These are phyloP conservation scores for Gymnobelideus leadbeateri DNA, from an alignment of 2,113 vertebrate genomes.

Conservation along the genomic window DNA sequence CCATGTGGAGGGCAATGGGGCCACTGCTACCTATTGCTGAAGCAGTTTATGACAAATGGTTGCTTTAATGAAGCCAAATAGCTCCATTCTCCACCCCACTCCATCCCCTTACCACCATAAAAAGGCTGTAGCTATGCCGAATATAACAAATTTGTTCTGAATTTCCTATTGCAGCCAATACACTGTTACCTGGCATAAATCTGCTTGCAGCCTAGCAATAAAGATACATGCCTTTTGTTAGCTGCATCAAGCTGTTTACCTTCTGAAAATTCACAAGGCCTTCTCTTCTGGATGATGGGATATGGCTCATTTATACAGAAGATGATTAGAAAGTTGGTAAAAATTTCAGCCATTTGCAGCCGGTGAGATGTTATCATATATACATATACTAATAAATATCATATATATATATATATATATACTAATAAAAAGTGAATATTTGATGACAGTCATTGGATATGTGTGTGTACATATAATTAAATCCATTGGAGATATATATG, in stretches of 20 bases:
- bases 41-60: conserved; percentile 30
- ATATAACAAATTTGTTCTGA: conserved; percentile 31
- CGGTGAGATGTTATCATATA: conserved; percentile 35
- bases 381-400: no score
- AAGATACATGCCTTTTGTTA: conserved; percentile 66
- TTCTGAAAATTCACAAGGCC: conserved; percentile 42
- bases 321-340: conserved; percentile 56
- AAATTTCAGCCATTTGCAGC: conserved; percentile 38
- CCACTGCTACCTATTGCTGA: conserved; percentile 31
- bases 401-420: no score
- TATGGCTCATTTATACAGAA: conserved; percentile 55
- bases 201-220: conserved; percentile 42
- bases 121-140: conserved; percentile 47
- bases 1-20: conserved; percentile 46
- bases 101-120: background rate
- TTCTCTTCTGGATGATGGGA: conserved; percentile 39
- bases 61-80: conserved; percentile 31
- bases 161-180: conserved; percentile 38
- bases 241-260: conserved; percentile 54
- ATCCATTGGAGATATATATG: background rate
- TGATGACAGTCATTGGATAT: background rate
- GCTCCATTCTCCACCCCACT: background rate
- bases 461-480: background rate
- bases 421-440: background rate
- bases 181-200: conserved; percentile 22